These are phyloP conservation scores for Turdus rufiventris DNA, from an alignment of 2,113 vertebrate genomes.

Conservation along the genomic window DNA sequence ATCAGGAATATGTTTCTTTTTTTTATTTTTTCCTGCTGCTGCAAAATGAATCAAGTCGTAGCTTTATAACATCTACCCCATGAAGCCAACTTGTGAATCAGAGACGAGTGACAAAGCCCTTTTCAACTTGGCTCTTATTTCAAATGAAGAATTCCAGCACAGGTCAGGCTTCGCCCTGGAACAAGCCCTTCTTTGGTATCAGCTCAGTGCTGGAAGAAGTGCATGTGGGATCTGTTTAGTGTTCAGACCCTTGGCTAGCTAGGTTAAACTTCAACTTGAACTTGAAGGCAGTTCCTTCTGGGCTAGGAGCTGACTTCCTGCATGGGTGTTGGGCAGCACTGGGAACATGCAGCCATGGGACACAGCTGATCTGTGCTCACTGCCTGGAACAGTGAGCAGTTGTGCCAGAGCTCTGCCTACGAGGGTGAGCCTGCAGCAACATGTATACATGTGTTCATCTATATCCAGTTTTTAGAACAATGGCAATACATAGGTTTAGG, in stretches of 20 bases:
- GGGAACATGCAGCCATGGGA: accelerated
- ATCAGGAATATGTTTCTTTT: neutral
- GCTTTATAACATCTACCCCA: neutral
- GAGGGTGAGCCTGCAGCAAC: neutral
- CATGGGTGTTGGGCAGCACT: accelerated
- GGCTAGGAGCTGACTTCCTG: neutral
- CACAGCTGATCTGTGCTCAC: neutral
- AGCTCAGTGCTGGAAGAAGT: neutral
- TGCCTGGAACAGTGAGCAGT: accelerated
- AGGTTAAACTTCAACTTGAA: neutral
- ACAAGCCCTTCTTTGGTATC: neutral
- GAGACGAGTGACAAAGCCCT: neutral
- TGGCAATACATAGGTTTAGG: accelerated
- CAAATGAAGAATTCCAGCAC: neutral
- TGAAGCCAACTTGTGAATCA: neutral
- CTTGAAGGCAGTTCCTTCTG: neutral
- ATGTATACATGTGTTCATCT: accelerated
- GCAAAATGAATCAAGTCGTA: neutral
- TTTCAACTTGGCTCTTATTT: neutral
- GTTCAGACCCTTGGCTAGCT: neutral
- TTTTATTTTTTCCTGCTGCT: neutral
- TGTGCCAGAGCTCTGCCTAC: neutral
- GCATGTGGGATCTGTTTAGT: neutral
- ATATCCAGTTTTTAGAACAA: neutral
- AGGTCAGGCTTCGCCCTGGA: neutral